A percentile compares a stretch with the other conserved stretches of the same genome.
phyloP scores from a whole-genome alignment of 2,113 vertebrate species.

The Zosterops hypoxanthus region DNA sequence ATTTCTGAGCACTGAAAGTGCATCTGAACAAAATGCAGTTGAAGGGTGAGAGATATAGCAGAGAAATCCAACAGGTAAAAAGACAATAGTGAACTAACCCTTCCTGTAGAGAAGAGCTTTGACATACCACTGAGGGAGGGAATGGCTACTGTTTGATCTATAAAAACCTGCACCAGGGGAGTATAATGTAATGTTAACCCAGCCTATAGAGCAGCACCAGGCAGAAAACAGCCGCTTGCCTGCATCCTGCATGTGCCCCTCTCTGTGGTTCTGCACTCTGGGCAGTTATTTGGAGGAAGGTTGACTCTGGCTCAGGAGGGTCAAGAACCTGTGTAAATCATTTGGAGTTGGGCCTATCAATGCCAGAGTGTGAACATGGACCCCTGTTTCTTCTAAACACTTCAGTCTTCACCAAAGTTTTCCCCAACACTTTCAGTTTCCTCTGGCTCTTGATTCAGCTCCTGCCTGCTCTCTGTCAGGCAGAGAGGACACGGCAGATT shows the following conservation, averaged over 20 bases:
- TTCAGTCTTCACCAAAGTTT: not conserved
- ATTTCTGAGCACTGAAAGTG: not conserved
- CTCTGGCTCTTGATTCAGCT: not conserved
- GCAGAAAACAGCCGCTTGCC: not conserved
- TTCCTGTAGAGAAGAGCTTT: not conserved
- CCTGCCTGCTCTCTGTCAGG: not conserved
- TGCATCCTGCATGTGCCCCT: accelerated
- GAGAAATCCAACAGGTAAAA: not conserved
- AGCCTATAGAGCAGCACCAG: not conserved
- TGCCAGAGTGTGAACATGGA: not conserved
- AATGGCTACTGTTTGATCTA: slow-evolving; percentile 31
- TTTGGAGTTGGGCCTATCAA: not conserved
- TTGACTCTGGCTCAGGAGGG: not conserved
- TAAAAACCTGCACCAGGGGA: not conserved
- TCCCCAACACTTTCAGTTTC: not conserved
- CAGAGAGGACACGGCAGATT: not conserved
- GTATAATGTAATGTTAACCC: not conserved
- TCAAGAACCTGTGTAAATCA: not conserved
- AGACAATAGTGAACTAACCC: not conserved
- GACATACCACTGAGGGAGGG: not conserved
- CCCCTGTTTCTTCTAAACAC: not conserved
- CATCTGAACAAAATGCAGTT: not conserved
- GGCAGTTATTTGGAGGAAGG: not conserved
- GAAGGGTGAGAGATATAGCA: not conserved
- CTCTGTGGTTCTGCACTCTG: not conserved